phyloP scores from a whole-genome alignment of 2,888 invertebrate species.

The Oscheius sp. region DNA sequence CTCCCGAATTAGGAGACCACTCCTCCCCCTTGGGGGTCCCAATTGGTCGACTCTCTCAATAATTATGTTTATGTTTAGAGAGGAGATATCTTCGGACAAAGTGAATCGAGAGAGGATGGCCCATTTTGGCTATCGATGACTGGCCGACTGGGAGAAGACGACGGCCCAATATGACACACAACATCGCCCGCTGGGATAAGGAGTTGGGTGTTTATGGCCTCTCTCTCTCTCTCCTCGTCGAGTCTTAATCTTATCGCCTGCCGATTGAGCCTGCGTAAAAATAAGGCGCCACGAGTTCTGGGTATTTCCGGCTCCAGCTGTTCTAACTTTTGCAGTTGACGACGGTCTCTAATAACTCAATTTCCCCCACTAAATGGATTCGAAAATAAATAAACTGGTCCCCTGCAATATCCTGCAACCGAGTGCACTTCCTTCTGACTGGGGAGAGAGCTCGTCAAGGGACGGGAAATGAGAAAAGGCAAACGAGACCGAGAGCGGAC shows the following conservation, averaged over 20 bases:
- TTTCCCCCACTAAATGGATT: no score
- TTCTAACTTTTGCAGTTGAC: no score
- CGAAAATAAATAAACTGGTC: no score
- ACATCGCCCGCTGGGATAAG: neutral
- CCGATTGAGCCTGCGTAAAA: no score
- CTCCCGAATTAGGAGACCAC: neutral
- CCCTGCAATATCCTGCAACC: slow-evolving; percentile 9
- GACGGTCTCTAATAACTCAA: no score
- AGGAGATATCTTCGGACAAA: neutral
- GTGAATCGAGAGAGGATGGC: slow-evolving; percentile 19
- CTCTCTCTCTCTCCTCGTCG: neutral
- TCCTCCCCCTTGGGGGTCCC: neutral
- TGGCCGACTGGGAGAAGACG: neutral
- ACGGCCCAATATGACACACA: neutral
- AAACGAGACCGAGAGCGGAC: no score
- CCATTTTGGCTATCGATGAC: slow-evolving; percentile 27
- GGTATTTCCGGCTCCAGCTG: no score
- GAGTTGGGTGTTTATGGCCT: neutral
- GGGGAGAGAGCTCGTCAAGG: neutral
- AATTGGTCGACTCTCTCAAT: neutral
- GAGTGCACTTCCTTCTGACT: slow-evolving; percentile 20
- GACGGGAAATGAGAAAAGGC: neutral
- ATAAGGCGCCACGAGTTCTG: no score
- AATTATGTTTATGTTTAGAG: no score
- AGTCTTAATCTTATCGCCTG: neutral